Evolutionary conservation across 2,888 invertebrate species (phyloP), one percentile per base, ranked within the genome.

Genomic region (Flexamia atlantica): DNA sequence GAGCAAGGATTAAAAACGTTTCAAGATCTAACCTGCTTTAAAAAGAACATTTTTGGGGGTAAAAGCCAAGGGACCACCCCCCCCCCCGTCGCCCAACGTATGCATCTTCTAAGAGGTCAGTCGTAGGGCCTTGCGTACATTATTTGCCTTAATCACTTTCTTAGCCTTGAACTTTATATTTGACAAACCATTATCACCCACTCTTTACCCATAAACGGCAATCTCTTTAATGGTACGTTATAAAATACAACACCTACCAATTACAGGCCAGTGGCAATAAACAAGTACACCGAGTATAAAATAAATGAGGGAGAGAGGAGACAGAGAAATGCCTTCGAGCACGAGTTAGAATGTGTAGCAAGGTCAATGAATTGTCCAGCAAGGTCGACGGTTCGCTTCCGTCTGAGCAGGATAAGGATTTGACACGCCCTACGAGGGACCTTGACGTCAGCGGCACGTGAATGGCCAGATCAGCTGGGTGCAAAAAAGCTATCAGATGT

Each of bases 291-390:
- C 1, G 64, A 30, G 64, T 64, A 14, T 64, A 64, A 64, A 64
- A 30, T 64, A 64, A 28, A 5, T n/a, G 30, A 64, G 28, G 9
- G 57, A 28, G 64, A 64, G 64, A 30, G 30, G 64, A 64, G 12
- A 28, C 17, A 28, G 64, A 64, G 64, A 64, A 64, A 64, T 64
- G 64, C 3, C 64, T 64, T 53, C 10, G 57, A 57, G 57, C 46
- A 23, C 28, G 53, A 64, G 64, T 64, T 53, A 64, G 64, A 64
- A 64, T 64, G 64, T 72, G 42, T 36, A 72, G 72, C 72, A 72
- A 72, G 72, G 72, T 72, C 72, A 72, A 72, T 72, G 72, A 72
- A 72, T 72, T 72, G 72, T 72, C 36, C 20, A 23, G 40, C 72
- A 72, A 72, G 72, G 72, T 40, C 72, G 42, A 10, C 30, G 72